Conservation (phyloP, 2,797 vertebrate species). For the Eulemur coronatus region DNA sequence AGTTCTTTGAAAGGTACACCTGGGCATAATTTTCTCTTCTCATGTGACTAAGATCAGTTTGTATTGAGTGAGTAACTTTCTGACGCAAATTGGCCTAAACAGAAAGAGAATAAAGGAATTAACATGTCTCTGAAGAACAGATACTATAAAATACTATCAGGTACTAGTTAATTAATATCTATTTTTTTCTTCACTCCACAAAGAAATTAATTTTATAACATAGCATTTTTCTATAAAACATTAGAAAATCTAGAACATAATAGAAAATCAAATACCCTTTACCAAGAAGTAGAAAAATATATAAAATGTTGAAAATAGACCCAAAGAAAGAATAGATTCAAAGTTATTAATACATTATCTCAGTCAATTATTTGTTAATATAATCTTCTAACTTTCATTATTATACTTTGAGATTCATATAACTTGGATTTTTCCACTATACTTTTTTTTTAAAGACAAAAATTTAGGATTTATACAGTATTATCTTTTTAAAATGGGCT, state of each 20-base stretch:
- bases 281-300: neutral
- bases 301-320: neutral
- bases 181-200: neutral
- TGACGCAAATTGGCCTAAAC: constrained; percentile 91
- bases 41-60: constrained; percentile 93
- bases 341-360: neutral
- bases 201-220: neutral
- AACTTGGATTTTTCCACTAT: neutral
- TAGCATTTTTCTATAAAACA: neutral
- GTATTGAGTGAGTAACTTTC: constrained; percentile 89
- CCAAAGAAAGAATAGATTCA: neutral
- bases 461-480: constrained; percentile 1
- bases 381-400: constrained; percentile 3
- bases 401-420: constrained; percentile 15
- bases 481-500: neutral
- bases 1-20: constrained; percentile 87
- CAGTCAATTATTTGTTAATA: constrained; percentile 12
- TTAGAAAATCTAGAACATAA: constrained; percentile 6
- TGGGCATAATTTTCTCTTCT: constrained; percentile 92
- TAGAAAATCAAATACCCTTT: constrained; percentile 21
- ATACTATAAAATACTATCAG: neutral
- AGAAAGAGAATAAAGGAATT: constrained; percentile 10
- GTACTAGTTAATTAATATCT: constrained; percentile 3
- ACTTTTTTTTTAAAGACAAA: neutral
- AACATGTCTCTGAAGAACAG: constrained; percentile 45